Evolutionary conservation across 2,797 vertebrate species (phyloP), one percentile per base, ranked within the genome.

Genomic region (Eulemur albifrons): DNA sequence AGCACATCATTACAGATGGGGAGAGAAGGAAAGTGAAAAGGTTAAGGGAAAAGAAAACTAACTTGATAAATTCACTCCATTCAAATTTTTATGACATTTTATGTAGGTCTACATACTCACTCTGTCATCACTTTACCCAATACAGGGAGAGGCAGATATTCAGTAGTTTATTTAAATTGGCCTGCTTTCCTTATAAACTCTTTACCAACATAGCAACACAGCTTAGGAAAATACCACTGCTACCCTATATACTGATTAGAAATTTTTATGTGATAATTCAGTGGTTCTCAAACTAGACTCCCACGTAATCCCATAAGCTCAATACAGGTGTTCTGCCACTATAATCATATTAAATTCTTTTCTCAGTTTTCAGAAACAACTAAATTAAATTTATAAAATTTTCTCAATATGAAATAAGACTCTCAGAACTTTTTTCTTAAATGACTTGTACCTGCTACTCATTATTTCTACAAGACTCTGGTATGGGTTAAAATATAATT

Each of bases 201-300:
- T 83, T 85, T 90, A 88, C 83, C 50, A 43, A 84, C 35, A 67
- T 40, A 83, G n/a, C 59, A 80, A 27, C 40, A 93, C 4, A 69
- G 54, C 52, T 86, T 35, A 91, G 80, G 70, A 86, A 91, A 87
- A 48, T 76, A 76, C 70, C 67, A 89, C 59, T 87, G 76, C 65
- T 80, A 43, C 10, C 20, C 50, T 76, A 50, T 40, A 59, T 5
- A 65, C 25, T 21, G 50, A 88, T 63, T 70, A 75, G 72, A 45
- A 91, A 80, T 75, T 88, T 92, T 81, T 92, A 43, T 67, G 38
- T 67, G 54, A 89, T 80, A 97, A 93, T 65, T 80, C 86, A 92
- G 17, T 80, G 32, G 65, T 70, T 93, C 45, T 87, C 70, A 65
- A 91, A 92, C 84, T 72, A 87, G 59, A 91, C 48, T 67, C 38